Base-by-base conservation (phyloP, 2,797 vertebrate genomes). In the Galagoides demidoff region DNA sequence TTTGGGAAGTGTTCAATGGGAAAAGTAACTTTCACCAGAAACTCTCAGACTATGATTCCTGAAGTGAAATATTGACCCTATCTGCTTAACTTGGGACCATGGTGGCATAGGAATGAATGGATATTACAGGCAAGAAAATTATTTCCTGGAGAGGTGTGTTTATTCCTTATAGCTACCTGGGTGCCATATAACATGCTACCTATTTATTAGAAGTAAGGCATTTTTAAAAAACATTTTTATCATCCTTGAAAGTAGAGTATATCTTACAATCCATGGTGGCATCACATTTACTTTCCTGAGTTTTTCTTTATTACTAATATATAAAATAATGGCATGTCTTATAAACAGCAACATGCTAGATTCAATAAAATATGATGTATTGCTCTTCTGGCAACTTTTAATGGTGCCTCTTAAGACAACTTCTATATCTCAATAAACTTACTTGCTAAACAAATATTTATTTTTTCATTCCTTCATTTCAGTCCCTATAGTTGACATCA, bases 401-500 rank as follows among this genome's bases (percentile, higher is more conserved):
- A 64, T 71, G n/a, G 59, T 73, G 12, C 89, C 94, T 95, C 23
- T 89, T 4, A 73, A 92, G 59, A 74, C 52, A 91, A 63, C 20
- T 66, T 14, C 49, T 85, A 3, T 79, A 83, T 88, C 74, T 83
- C 57, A 88, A 57, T 85, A 86, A 92, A 61, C 4, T 63, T 81
- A 79, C 68, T 94, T 49, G 59, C n/a, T 43, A 94, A 52, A 89
- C 9, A 92, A 71, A 45, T 84, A 66, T 76, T 78, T 78, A 84
- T 93, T 74, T 39, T 57, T 66, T 91, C 22, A 88, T 52, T 66
- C 10, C 27, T 94, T 95, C 59, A 49, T 85, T 95, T 93, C 29
- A 64, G n/a, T 34, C 70, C 14, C 16, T 85, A 29, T 55, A 37
- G 63, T 76, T 79, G 59, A 63, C 34, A 83, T 22, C 87, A 3